Base-by-base conservation (phyloP, 2,113 vertebrate genomes). In the Pygoscelis adeliae region DNA sequence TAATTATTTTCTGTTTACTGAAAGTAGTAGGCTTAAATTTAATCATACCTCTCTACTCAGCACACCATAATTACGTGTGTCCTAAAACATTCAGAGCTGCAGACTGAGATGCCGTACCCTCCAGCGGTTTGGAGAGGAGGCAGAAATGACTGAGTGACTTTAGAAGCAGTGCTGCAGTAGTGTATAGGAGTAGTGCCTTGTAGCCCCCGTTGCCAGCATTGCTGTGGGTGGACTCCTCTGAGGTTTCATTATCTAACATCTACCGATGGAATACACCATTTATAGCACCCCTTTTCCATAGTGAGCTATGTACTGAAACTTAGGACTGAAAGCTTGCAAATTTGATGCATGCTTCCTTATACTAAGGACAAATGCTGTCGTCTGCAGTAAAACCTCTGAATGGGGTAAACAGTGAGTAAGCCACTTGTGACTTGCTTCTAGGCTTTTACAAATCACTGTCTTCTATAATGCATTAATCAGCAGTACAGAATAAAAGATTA, bases 21-120 rank as follows among this genome's bases (percentile, higher is more conserved):
- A 52, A 93, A 87, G 83, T 71, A 91, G 72, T 62, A 92, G 83
- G 19, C 47, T 89, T 87, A 92, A 89, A 89, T 93, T 91, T 91
- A 92, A 89, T 93, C 86, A n/a, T 90, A 67, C 23, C 11, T 90
- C 61, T 82, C 44, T 86, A 15, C 79, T 92, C 71, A 15, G 58
- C 16, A 15, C 36, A 11, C 85, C 92, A 17, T 72, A 96, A 86
- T 97, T 93, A 88, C 67, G 77, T 4, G 2, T 70, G 84, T 89
- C 59, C 83, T 95, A 46, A 96, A 95, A 49, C 53, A 14, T 77
- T 73, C 29, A 49, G 83, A 73, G 66, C 71, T 88, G 74, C 86
- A 77, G 86, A 49, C 66, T 65, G 71, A 72, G 62, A 40, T 95
- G 71, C 86, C 1, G 3, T 61, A 63, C 74, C 79, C 91, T 90